phyloP scores from a whole-genome alignment of 2,888 invertebrate genomes.

The Gymnosoma rotundatum region DNA sequence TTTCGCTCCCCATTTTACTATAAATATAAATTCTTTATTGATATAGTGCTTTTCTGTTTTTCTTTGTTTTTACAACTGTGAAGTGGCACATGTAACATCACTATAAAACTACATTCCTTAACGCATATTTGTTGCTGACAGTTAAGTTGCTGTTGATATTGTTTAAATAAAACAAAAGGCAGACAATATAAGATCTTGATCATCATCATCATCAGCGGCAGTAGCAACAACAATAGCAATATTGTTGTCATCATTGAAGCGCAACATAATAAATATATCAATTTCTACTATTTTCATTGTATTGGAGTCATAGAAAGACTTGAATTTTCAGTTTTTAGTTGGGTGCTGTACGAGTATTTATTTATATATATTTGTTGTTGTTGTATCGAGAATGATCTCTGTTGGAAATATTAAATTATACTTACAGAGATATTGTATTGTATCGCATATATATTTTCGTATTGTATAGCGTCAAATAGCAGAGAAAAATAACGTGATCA shows the following conservation, averaged over 20 bases:
- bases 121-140: slow-evolving; percentile 60
- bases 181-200: slow-evolving; percentile 19
- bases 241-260: slow-evolving; percentile 64
- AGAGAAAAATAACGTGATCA: too few relatives aligned
- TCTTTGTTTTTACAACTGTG: slow-evolving; percentile 50
- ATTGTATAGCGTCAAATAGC: too few relatives aligned
- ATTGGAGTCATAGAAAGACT: too few relatives aligned
- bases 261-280: slow-evolving; percentile 69
- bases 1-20: slow-evolving; percentile 26
- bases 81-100: slow-evolving; percentile 68
- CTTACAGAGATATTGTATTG: too few relatives aligned
- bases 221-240: slow-evolving; percentile 24
- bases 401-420: too few relatives aligned
- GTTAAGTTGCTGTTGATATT: slow-evolving; percentile 28
- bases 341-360: neutral
- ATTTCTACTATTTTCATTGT: slow-evolving; percentile 25
- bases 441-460: too few relatives aligned
- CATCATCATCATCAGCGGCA: slow-evolving; percentile 27
- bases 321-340: too few relatives aligned
- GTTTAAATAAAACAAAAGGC: slow-evolving; percentile 31
- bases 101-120: slow-evolving; percentile 70
- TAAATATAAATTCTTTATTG: slow-evolving; percentile 61
- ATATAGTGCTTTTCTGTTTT: slow-evolving; percentile 18
- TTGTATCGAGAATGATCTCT: too few relatives aligned
- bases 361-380: neutral